Base-by-base conservation (phyloP, 2,888 invertebrate genomes). In the Athrips mouffetella region DNA sequence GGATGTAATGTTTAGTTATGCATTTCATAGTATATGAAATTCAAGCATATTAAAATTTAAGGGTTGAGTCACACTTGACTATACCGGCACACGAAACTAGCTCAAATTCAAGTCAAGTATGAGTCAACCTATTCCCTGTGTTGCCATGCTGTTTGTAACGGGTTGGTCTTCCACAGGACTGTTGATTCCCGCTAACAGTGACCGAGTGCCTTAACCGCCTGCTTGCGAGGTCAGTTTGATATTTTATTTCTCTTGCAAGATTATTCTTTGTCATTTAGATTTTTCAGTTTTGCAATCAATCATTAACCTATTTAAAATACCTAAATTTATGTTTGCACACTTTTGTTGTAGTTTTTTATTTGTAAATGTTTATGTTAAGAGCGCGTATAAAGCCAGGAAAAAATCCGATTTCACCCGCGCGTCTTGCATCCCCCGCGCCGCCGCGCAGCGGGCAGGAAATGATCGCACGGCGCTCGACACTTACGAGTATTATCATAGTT, bases 191-290 rank as follows among this genome's bases (percentile, higher is more conserved):
- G 80, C 75, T 80, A 79, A 80, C 79, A 78, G 81, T 83, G 81
- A 72, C 80, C 55, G 83, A 80, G 83, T 86, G 82, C 77, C 76
- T 73, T 88, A 87, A 88, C 80, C 57, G 86, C 85, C 85, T 86
- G 86, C 72, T 82, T 87, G 80, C 80, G 81, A 88, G 88, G 88
- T 88, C 81, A 86, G 88, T 87, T 59, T 52, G 53, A 53, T 57
- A 53, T 57, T 46, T 30, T 35, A 54, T 57, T 46, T 39, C 30
- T 39, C 8, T 21, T 39, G 18, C 31, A 23, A 25, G 23, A 25
- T 13, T 23, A 6, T 21, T 21, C 5, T 7, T 13, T 23, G 23
- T 5, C 23, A 6, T 25, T 40, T 21, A 39, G n/a, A n/a, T 35
- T 18, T 13, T 13, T 15, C 2, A 31, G 15, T 5, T 3, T n/a